A percentile compares a stretch with the other conserved stretches of the same genome.
Evolutionary conservation across 2,797 vertebrate species (phyloP).

Genomic region (Crocodylus rhombifer): DNA sequence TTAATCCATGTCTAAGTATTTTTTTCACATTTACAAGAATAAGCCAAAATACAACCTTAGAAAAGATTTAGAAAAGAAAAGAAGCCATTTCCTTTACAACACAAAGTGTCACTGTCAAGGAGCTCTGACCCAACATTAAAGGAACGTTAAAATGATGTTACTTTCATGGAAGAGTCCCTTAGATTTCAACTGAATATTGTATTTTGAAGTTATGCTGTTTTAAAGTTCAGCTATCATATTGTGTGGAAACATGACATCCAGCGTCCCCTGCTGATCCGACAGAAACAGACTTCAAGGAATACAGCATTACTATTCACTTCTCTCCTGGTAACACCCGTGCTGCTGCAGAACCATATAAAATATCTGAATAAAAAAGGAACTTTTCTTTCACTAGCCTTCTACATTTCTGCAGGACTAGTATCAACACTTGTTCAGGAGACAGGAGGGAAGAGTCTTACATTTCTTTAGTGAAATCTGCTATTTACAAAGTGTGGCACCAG

Average conservation of each 20-base stretch:
- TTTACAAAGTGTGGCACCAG: background rate
- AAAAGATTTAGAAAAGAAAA: background rate
- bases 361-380: too few relatives aligned
- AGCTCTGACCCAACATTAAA: background rate
- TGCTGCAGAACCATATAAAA: too few relatives aligned
- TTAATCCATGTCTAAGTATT: constrained; percentile 42
- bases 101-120: background rate
- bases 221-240: background rate
- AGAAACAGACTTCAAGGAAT: background rate
- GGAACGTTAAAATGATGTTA: background rate
- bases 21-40: constrained; percentile 41
- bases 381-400: too few relatives aligned
- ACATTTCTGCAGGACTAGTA: background rate
- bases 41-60: background rate
- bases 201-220: background rate
- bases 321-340: background rate
- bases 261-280: background rate
- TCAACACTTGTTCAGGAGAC: background rate
- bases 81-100: background rate
- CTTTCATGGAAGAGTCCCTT: background rate
- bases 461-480: background rate
- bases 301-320: fast-evolving
- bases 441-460: background rate
- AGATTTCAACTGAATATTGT: background rate
- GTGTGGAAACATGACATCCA: background rate